Evolutionary conservation across 2,113 vertebrate species (phyloP), one percentile per base, ranked within the genome.

Genomic region (Columba janthina): DNA sequence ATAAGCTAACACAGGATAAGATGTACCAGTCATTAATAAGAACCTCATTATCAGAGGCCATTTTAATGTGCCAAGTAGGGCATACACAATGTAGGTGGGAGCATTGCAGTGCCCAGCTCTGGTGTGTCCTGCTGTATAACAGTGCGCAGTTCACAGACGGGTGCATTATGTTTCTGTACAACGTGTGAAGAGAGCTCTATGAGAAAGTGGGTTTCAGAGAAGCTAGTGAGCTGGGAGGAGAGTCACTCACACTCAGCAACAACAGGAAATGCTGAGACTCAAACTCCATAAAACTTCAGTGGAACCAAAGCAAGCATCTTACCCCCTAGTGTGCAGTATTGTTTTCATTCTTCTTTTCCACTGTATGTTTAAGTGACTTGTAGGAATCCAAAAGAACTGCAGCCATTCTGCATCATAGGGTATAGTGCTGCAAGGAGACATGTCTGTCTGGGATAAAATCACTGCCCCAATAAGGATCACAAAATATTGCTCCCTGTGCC

Each of bases 401-500:
- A 60, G 25, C 22, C 3, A 82, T 5, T 31, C 40, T 62, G 15
- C 21, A 36, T 28, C 29, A 12, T 1, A 38, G 6, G 40, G 31
- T 40, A 44, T 3, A 31, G 32, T 9, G 40, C 8, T 77, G 5
- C 38, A 48, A 60, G 17, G 54, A 85, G 14, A 72, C 24, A 62
- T 7, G 3, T 57, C 31, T 34, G 6, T 75, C 53, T 53, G 50
- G 7, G 25, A 25, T 46, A 75, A 88, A 93, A 57, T 11, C 38
- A 31, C 24, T 65, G 36, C 10, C 11, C 9, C 2, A 1, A 2
- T 11, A 76, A 69, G 26, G 16, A 58, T 36, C 24, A 53, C 40
- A 24, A 62, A 58, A 3, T 16, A 42, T 62, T 66, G 2, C 4
- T 0, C 0, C 9, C 17, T 56, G 5, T 1, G 1, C 4, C 28